Evolutionary conservation across 2,113 vertebrate species (phyloP), one percentile per base, ranked within the genome.

Genomic region (Syngnathus floridae): DNA sequence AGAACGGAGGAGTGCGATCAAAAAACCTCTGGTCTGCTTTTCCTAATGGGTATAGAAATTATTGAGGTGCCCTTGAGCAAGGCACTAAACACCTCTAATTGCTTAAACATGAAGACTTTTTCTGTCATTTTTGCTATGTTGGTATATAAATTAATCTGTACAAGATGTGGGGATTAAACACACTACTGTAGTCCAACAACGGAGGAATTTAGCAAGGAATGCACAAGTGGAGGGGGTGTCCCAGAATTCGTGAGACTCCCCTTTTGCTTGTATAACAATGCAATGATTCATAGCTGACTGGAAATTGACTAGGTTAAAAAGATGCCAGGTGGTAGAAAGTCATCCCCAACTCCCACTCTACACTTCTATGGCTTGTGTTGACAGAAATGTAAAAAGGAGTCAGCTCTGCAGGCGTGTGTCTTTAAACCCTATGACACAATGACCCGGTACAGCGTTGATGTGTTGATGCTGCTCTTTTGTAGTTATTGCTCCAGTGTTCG

Each of bases 401-500:
- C 80, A 89, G 83, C 82, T 83, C 77, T 72, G 78, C 78, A 75
- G 77, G 56, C 72, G 13, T 8, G 66, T 69, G 41, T 76, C 72
- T 71, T 19, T 70, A 82, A 84, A 82, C 84, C 70, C 71, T 76
- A 70, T 74, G 83, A 76, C 77, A 81, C 3, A 11, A 45, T 78
- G 69, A 81, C 80, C 81, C 12, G 8, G 17, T 76, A 69, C 71
- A 66, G 76, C 72, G 86, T 75, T 88, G 86, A 87, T 58, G 66
- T 78, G 57, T 81, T 70, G 62, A 8, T 75, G 49, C 63, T 67
- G 40, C 56, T 70, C 65, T 54, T 82, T 89, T 60, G n/a, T 82
- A 84, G 66, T 78, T 71, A 67, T 74, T 72, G 35, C 65, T 76
- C 66, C n/a, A 60, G 72, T 12, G 8, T 66, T 80, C 64, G 74